These are phyloP conservation scores for Oophaga sylvatica DNA, from an alignment of 2,797 vertebrate species.

Conservation along the genomic window DNA sequence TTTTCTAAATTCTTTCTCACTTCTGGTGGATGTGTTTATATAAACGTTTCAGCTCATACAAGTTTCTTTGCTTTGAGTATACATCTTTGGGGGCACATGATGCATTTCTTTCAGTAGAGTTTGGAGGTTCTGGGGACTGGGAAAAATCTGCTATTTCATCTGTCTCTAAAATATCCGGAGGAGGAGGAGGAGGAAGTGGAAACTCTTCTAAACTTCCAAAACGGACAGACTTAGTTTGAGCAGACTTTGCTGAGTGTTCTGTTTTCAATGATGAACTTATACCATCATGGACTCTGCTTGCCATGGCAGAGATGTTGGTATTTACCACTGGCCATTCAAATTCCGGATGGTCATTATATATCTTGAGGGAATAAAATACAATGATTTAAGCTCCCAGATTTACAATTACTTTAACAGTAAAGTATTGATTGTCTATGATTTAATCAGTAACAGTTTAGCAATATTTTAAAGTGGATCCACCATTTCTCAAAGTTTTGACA, in stretches of 20 bases:
- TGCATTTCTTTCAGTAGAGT: conserved; percentile 66
- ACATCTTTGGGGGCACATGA: conserved; percentile 74
- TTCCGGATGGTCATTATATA: conserved; percentile 79
- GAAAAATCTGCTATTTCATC: conserved; percentile 71
- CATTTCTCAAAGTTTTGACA: too few species aligned
- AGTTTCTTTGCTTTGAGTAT: conserved; percentile 81
- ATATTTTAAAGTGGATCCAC: background rate
- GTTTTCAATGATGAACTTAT: conserved; percentile 64
- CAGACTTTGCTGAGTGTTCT: conserved; percentile 64
- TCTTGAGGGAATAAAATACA: conserved; percentile 79
- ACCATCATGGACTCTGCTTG: conserved; percentile 69
- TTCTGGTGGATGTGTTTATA: conserved; percentile 86
- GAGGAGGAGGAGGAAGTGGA: conserved; percentile 74
- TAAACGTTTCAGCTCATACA: conserved; percentile 83
- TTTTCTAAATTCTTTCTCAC: conserved; percentile 85
- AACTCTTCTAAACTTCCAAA: conserved; percentile 79
- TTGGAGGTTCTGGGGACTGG: conserved; percentile 76
- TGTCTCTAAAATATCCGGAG: conserved; percentile 80
- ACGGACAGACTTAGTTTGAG: conserved; percentile 66
- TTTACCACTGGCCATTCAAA: conserved; percentile 77
- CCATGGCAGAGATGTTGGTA: conserved; percentile 69
- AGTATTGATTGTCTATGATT: background rate
- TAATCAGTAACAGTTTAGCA: background rate
- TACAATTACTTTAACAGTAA: background rate
- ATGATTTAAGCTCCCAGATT: conserved; percentile 25